phyloP scores from a whole-genome alignment of 2,113 vertebrate species.

The Vulpes vulpes region DNA sequence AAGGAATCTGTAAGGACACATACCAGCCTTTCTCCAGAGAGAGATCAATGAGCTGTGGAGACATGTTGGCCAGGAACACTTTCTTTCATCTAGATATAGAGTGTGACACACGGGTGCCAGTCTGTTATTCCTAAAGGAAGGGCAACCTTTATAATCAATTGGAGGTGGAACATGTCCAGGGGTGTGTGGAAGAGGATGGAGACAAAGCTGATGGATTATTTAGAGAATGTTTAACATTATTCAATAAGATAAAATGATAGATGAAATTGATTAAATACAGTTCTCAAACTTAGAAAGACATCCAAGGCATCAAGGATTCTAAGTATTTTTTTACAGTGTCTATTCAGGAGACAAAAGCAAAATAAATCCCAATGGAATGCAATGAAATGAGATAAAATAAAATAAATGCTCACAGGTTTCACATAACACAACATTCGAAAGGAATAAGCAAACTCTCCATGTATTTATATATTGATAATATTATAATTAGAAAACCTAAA shows the following conservation, averaged over 20 bases:
- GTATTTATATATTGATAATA: not conserved
- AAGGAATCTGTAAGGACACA: constrained; percentile 86
- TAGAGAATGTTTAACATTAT: constrained; percentile 78
- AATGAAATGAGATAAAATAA: constrained; percentile 8
- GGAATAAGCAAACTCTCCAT: not conserved
- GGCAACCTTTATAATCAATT: constrained; percentile 74
- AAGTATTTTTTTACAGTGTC: constrained; percentile 68
- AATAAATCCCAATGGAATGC: constrained; percentile 9
- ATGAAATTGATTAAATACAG: constrained; percentile 75
- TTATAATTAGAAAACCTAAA: not conserved
- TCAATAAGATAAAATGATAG: constrained; percentile 81
- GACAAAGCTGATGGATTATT: constrained; percentile 79
- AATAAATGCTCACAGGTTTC: not conserved
- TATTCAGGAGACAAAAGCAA: constrained; percentile 55
- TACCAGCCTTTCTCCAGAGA: constrained; percentile 85
- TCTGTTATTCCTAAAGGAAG: constrained; percentile 79
- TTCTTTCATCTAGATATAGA: constrained; percentile 86
- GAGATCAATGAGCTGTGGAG: constrained; percentile 89
- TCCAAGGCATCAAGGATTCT: constrained; percentile 67
- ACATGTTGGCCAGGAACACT: constrained; percentile 84
- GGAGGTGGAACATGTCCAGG: not conserved
- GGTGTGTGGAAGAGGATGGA: not conserved
- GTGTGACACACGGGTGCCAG: constrained; percentile 83
- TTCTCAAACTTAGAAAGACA: constrained; percentile 77
- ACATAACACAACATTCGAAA: not conserved